phyloP scores from a whole-genome alignment of 1,140 invertebrate species.

The Zaprionus tsacasi region DNA sequence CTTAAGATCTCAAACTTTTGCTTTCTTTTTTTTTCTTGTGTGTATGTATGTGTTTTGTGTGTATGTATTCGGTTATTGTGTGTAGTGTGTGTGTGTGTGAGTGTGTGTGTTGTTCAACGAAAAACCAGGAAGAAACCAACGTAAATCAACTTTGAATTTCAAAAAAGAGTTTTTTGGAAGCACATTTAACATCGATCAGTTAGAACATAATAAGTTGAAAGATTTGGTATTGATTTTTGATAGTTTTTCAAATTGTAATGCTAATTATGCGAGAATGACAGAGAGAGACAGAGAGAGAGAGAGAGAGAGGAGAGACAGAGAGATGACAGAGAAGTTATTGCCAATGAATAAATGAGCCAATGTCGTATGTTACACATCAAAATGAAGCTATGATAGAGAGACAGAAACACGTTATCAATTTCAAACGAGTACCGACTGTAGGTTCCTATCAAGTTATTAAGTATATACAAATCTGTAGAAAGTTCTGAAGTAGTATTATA shows the following conservation, averaged over 20 bases:
- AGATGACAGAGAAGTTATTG: neutral
- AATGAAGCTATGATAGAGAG: conserved; percentile 32
- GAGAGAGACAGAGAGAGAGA: conserved; percentile 17
- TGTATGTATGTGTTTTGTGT: conserved; percentile 16
- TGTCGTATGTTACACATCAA: conserved; percentile 52
- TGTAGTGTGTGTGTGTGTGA: conserved; percentile 28
- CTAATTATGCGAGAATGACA: conserved; percentile 60
- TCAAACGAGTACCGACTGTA: neutral
- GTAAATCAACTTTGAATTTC: conserved; percentile 57
- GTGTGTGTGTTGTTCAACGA: conserved; percentile 43
- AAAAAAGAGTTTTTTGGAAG: conserved; percentile 69
- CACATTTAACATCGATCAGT: conserved; percentile 76
- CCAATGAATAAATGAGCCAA: conserved; percentile 48
- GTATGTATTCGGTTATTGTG: conserved; percentile 26
- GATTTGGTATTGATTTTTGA: conserved; percentile 28
- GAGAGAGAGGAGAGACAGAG: neutral
- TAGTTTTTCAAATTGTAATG: conserved; percentile 32
- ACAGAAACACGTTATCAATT: conserved; percentile 21
- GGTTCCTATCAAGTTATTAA: neutral
- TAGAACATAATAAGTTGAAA: conserved; percentile 58
- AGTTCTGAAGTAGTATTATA: neutral
- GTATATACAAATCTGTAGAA: neutral
- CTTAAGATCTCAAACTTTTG: neutral
- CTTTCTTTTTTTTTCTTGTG: neutral
- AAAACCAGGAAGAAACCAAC: conserved; percentile 47